Evolutionary conservation across 2,797 vertebrate species (phyloP).

Genomic region (Rhabdophis nuchalis): DNA sequence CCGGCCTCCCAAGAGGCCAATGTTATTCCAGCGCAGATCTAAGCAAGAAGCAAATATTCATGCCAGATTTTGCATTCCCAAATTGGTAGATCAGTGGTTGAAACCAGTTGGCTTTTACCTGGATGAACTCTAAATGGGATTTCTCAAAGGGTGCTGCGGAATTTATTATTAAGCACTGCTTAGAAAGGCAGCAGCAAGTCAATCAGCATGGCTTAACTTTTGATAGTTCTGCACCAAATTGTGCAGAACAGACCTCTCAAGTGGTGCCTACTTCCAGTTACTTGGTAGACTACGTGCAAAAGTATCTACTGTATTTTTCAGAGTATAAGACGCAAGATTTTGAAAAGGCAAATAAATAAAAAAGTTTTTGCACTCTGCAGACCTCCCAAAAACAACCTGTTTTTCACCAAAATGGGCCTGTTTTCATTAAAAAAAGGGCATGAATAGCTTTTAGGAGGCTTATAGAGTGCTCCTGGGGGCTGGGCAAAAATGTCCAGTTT

Average conservation of each 20-base stretch:
- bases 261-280: not conserved
- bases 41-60: conserved; percentile 32
- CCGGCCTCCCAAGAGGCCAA: conserved; percentile 88
- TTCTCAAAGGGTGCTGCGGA: not conserved
- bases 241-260: not conserved
- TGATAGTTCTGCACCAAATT: not conserved
- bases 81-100: not conserved
- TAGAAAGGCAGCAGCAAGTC: not conserved
- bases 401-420: no score
- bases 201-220: not conserved
- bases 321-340: no score
- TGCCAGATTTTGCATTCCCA: not conserved
- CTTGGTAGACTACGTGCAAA: not conserved
- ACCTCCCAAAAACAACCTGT: no score
- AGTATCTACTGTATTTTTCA: no score
- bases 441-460: no score
- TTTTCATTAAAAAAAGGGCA: no score
- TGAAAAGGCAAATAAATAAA: no score
- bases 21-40: conserved; percentile 96
- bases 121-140: not conserved
- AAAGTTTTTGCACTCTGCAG: no score
- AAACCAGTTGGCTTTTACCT: not conserved
- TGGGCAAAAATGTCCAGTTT: no score
- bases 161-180: not conserved
- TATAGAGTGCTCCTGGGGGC: no score